Evolutionary conservation across 2,797 vertebrate species (phyloP).

Genomic region (Hypotaenidia philippensis): DNA sequence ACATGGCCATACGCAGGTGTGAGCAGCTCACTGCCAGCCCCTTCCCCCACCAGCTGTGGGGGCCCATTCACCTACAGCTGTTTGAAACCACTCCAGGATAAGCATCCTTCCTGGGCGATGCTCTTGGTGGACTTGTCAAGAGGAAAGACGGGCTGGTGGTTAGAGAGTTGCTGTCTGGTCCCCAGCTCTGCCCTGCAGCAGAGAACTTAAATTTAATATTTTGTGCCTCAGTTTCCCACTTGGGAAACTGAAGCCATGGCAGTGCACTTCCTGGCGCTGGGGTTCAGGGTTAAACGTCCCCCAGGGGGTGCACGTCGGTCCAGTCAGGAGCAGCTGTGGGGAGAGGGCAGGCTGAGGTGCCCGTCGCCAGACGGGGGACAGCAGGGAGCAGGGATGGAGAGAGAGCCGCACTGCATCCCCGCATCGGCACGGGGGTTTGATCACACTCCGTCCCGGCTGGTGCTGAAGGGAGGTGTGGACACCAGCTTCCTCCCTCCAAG

Average conservation of each 20-base stretch:
- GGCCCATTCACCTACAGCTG: background rate
- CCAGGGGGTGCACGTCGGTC: background rate
- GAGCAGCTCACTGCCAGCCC: background rate
- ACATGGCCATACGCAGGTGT: fast-evolving
- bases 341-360: background rate
- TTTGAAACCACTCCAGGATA: background rate
- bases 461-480: background rate
- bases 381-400: background rate
- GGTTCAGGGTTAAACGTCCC: background rate
- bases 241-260: background rate
- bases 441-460: background rate
- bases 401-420: background rate
- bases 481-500: background rate
- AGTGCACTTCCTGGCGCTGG: background rate
- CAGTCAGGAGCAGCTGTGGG: background rate
- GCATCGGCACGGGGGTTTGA: background rate
- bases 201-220: background rate
- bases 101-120: background rate
- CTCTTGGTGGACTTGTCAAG: background rate
- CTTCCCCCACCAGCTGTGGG: background rate
- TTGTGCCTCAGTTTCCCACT: conserved; percentile 22
- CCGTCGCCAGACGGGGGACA: background rate
- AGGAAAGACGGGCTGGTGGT: background rate
- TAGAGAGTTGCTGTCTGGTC: background rate
- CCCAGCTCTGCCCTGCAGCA: background rate